A percentile compares a stretch with the other conserved stretches of the same genome.
These are phyloP conservation scores for Prolemur simus DNA, from an alignment of 2,113 vertebrate species.

Conservation along the genomic window DNA sequence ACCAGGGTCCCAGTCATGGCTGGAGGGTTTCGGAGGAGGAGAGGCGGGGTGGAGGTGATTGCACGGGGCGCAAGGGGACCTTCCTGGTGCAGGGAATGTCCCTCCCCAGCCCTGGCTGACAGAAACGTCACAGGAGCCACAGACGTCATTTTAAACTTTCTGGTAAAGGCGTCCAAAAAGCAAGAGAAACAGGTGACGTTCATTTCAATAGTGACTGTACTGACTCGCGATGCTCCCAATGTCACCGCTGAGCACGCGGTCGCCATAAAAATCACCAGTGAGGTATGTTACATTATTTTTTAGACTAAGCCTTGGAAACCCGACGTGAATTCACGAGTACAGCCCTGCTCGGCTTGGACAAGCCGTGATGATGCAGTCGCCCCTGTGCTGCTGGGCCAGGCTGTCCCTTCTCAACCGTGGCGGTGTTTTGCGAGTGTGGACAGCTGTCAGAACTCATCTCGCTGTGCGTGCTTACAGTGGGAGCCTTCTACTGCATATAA, in stretches of 20 bases:
- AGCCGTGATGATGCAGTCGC: not conserved
- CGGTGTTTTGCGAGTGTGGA: accelerated
- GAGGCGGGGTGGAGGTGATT: not conserved
- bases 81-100: not conserved
- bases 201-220: not conserved
- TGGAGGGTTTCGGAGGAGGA: too few species aligned
- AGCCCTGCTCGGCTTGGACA: accelerated
- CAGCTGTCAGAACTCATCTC: not conserved
- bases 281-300: not conserved
- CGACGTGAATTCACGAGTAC: accelerated
- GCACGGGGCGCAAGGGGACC: accelerated
- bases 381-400: accelerated
- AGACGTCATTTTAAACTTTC: not conserved
- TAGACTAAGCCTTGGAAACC: not conserved
- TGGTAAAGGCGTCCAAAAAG: not conserved
- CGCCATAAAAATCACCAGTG: accelerated
- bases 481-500: too few species aligned
- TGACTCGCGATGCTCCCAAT: too few species aligned
- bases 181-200: not conserved
- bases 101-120: accelerated
- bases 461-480: not conserved
- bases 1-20: not conserved
- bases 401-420: accelerated
- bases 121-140: accelerated
- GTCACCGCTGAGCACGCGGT: accelerated